Base-by-base conservation (phyloP, 1,140 invertebrate species). In the Cecropterus lyciades region DNA sequence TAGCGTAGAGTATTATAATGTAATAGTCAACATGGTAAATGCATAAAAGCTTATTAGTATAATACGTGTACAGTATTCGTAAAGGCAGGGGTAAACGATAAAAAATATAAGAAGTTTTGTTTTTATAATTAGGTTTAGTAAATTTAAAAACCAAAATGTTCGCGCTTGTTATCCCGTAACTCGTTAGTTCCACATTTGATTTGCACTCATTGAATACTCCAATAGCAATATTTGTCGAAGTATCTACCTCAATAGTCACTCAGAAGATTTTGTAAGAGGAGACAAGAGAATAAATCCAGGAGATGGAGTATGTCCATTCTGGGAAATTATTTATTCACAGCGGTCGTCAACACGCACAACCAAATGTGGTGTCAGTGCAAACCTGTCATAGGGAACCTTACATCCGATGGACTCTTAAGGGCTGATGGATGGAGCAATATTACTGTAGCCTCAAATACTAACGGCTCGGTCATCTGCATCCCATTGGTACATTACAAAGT, bases 11-110 rank as follows among this genome's bases (percentile, higher is more conserved):
- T 70, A 76, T 51, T 69, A 82, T 78, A 82, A 81, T 86, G 85
- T 82, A 89, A 86, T 87, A 89, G 80, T 89, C 84, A 91, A 91
- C 89, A 87, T 87, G 79, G 84, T 89, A 91, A 89, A 91, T 84
- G 85, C 83, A 70, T 82, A 89, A 86, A 91, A 89, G 87, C 85
- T 87, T 88, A 85, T 56, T 79, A 62, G 17, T 52, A 79, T 86
- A 57, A 43, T 42, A 79, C 42, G 65, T 82, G 65, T 79, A 75
- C 56, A 80, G 63, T 71, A 79, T 65, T 78, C 60, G 68, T 79
- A 84, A 78, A 82, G 75, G 74, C 76, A 72, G 77, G 83, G 75
- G 80, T 84, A 87, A 86, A 85, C 60, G 72, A 84, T 90, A 88
- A 79, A 87, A 88, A 86, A 90, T 88, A 90, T 82, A 67, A 78